Conservation (phyloP, 2,888 invertebrate genomes). For the Drosophila gaucha region DNA sequence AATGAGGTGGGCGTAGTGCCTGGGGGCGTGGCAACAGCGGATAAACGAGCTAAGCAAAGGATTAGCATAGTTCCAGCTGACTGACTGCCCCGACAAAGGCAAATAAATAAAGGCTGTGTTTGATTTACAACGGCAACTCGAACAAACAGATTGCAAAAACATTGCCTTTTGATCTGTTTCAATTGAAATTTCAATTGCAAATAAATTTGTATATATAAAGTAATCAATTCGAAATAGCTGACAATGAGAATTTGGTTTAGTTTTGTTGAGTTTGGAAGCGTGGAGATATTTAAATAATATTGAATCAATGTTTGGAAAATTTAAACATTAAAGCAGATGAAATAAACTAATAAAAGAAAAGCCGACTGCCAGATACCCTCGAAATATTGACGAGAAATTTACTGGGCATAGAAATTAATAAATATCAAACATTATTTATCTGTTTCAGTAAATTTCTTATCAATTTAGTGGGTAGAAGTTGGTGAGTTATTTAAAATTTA, state of each 20-base stretch:
- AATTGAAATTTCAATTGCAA: background rate
- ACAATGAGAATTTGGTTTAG: background rate
- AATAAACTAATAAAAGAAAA: no score
- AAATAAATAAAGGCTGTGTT: conserved; percentile 13
- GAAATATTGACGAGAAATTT: no score
- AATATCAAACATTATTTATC: no score
- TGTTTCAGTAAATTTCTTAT: no score
- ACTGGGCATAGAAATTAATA: no score
- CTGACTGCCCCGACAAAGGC: background rate
- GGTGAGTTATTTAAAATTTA: no score
- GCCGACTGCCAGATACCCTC: no score
- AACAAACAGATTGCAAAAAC: background rate
- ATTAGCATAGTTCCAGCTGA: conserved; percentile 61
- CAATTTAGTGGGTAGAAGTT: no score
- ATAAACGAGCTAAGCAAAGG: conserved; percentile 54
- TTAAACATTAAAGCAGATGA: no score
- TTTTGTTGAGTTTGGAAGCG: no score
- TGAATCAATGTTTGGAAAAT: no score
- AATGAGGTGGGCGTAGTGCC: background rate
- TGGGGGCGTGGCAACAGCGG: conserved; percentile 6
- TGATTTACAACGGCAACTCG: background rate
- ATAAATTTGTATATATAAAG: background rate
- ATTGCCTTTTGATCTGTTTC: background rate
- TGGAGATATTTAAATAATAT: background rate
- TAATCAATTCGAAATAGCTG: background rate